Evolutionary conservation across 2,797 vertebrate genomes (phyloP).

Genomic region (Enteromius paludinosus): DNA sequence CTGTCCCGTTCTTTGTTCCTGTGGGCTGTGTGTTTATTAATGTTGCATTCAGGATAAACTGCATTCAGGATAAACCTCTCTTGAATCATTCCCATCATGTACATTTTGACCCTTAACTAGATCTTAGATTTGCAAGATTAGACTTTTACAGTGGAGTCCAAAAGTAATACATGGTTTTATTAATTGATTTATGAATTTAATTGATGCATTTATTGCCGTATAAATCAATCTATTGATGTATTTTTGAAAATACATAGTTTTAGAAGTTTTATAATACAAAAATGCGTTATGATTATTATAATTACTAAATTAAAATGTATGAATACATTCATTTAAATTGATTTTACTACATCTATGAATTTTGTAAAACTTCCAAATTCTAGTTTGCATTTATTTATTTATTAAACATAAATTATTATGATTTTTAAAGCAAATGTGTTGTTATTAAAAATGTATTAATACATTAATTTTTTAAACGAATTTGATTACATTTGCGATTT

Average conservation of each 20-base stretch:
- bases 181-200: neutral
- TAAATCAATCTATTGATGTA: neutral
- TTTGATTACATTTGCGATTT: neutral
- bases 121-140: neutral
- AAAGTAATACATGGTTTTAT: neutral
- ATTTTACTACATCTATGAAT: neutral
- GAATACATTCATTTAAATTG: neutral
- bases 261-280: too few species aligned
- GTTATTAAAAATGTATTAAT: neutral
- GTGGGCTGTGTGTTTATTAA: constrained; percentile 45
- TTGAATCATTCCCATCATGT: constrained; percentile 14
- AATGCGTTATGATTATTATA: neutral
- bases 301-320: neutral
- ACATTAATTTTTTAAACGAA: neutral
- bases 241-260: neutral
- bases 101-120: neutral
- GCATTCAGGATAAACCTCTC: constrained; percentile 61
- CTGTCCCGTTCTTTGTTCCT: constrained; percentile 47
- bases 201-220: neutral
- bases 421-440: neutral
- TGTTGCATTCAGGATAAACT: constrained; percentile 50
- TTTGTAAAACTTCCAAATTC: neutral
- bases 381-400: neutral
- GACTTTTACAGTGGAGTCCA: constrained; percentile 7
- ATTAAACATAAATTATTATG: neutral